Percentiles rank a stretch among this genome's conserved stretches.
phyloP scores from a whole-genome alignment of 2,797 vertebrate species.

The Psittacula echo region DNA sequence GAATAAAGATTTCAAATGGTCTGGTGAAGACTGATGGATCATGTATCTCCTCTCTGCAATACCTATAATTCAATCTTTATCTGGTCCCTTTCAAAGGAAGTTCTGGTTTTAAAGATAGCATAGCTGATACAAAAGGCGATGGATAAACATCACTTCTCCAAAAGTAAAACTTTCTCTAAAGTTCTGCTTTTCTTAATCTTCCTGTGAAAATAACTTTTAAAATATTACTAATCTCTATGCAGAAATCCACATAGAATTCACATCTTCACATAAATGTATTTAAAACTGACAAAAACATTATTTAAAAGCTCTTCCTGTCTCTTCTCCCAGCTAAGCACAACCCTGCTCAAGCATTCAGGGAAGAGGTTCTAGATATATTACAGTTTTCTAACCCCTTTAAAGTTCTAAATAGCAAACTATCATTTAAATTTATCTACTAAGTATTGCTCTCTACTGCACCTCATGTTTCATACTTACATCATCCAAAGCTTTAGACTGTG shows the following conservation, averaged over 20 bases:
- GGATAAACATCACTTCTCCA: not conserved
- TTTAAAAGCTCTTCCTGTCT: not conserved
- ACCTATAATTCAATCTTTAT: not conserved
- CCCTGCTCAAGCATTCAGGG: not conserved
- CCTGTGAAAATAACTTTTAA: not conserved
- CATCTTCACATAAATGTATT: not conserved
- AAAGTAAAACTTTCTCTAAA: not conserved
- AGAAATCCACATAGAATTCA: not conserved
- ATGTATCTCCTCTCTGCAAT: not conserved
- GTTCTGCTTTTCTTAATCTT: not conserved
- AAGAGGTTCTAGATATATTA: not conserved
- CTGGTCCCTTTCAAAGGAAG: not conserved
- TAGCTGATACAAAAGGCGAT: not conserved
- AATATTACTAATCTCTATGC: not conserved
- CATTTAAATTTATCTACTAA: not conserved
- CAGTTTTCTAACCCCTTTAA: not conserved
- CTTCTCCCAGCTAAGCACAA: not conserved
- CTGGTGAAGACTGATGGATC: not conserved
- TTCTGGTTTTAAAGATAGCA: not conserved
- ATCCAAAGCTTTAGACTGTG: conserved; percentile 95
- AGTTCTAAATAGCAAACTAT: not conserved
- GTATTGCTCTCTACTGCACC: not conserved
- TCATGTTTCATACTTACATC: conserved; percentile 85
- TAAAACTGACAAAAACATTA: not conserved
- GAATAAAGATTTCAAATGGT: not conserved